Evolutionary conservation across 1,140 invertebrate species (phyloP).

Genomic region (Planococcus citri): DNA sequence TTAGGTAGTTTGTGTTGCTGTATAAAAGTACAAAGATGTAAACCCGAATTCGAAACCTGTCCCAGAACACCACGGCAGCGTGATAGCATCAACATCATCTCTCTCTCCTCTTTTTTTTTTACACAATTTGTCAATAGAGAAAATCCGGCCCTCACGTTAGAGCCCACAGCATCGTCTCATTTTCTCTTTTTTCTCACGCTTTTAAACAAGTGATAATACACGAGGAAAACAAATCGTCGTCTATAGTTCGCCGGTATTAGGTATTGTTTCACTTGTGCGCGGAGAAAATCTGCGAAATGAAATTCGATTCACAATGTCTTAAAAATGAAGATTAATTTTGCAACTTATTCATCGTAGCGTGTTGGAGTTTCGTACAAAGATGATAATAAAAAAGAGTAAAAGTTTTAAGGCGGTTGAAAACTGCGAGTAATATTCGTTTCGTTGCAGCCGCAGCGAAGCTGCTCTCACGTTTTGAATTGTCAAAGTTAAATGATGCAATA

Average conservation of each 20-base stretch:
- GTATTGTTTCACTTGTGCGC: not conserved
- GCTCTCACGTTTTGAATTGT: slow-evolving; percentile 7
- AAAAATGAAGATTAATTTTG: slow-evolving; percentile 1
- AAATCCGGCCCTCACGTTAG: no score
- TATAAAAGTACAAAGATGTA: no score
- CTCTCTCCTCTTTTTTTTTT: no score
- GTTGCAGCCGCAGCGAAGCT: not conserved
- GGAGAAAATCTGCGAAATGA: not conserved
- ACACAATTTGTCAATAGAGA: no score
- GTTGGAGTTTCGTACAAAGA: not conserved
- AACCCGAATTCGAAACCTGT: no score
- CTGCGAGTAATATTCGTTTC: slow-evolving; percentile 2
- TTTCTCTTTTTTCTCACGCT: no score
- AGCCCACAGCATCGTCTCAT: no score
- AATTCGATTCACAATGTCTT: not conserved
- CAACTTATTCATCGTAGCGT: not conserved
- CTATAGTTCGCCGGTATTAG: not conserved
- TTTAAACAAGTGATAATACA: not conserved
- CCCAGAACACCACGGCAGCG: no score
- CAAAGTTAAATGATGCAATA: slow-evolving; percentile 7
- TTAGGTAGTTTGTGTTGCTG: no score
- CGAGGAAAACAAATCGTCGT: not conserved
- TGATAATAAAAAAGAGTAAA: slow-evolving; percentile 4
- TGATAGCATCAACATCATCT: no score
- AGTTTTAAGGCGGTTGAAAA: slow-evolving; percentile 6